phyloP scores from a whole-genome alignment of 2,113 vertebrate genomes.

The Acanthochromis polyacanthus region DNA sequence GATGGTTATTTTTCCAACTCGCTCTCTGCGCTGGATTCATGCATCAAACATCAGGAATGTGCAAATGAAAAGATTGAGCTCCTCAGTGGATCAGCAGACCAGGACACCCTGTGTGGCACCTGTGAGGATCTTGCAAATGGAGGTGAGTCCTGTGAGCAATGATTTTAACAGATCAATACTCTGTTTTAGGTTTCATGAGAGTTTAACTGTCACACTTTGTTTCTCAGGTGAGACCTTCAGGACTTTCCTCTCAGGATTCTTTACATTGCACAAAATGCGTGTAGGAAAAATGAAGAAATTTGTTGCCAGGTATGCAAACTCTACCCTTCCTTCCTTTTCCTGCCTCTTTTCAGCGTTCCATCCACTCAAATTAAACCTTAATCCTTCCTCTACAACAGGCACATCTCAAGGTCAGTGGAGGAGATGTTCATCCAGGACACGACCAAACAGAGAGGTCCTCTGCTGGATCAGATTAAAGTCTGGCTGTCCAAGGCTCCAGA shows the following conservation, averaged over 20 bases:
- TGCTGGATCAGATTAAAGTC: conserved; percentile 30
- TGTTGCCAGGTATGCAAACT: conserved; percentile 30
- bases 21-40: conserved; percentile 60
- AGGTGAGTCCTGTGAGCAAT: conserved; percentile 51
- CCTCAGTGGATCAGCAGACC: conserved; percentile 42
- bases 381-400: background rate
- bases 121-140: conserved; percentile 60
- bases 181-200: too few relatives aligned
- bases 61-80: conserved; percentile 13
- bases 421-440: accelerated
- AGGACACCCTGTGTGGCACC: conserved; percentile 73
- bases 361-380: accelerated
- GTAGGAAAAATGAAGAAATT: conserved; percentile 56
- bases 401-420: background rate
- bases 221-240: conserved; percentile 48
- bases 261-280: conserved; percentile 41
- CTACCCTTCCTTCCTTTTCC: background rate
- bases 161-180: background rate
- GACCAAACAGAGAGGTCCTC: background rate
- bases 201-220: background rate
- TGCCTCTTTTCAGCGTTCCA: background rate
- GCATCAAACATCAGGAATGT: conserved; percentile 74
- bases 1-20: conserved; percentile 73
- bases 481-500: conserved; percentile 52
- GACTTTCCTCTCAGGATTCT: conserved; percentile 54